phyloP scores from a whole-genome alignment of 2,888 invertebrate genomes.

The Dynastes tityus region DNA sequence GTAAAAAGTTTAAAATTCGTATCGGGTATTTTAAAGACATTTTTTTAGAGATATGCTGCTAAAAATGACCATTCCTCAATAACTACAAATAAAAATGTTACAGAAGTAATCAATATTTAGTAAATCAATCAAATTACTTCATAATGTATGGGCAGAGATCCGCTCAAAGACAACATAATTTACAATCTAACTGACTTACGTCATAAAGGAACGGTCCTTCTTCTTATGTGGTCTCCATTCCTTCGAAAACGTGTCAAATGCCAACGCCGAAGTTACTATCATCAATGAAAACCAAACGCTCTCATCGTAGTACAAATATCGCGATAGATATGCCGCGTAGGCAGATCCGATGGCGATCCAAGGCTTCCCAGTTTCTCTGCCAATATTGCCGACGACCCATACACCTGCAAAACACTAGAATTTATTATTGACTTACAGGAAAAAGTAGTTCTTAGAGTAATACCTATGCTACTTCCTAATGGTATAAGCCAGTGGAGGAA shows the following conservation, averaged over 20 bases:
- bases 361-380: constrained; percentile 83
- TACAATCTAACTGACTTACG: constrained; percentile 27
- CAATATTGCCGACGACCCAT: constrained; percentile 93
- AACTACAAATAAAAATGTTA: no score
- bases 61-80: background rate
- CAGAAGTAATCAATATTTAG: no score
- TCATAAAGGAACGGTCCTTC: constrained; percentile 54
- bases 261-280: constrained; percentile 77
- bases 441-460: background rate
- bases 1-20: no score
- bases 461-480: constrained; percentile 81
- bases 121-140: no score
- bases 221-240: constrained; percentile 81
- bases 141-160: no score
- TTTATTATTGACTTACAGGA: constrained; percentile 18
- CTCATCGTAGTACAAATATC: constrained; percentile 84
- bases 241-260: constrained; percentile 85
- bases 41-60: background rate
- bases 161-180: no score
- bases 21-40: background rate
- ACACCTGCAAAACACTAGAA: constrained; percentile 77
- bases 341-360: constrained; percentile 82
- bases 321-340: constrained; percentile 77
- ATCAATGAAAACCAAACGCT: constrained; percentile 80
- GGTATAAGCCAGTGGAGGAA: constrained; percentile 84